phyloP scores from a whole-genome alignment of 2,888 invertebrate species.

The Oxycera nigricornis region DNA sequence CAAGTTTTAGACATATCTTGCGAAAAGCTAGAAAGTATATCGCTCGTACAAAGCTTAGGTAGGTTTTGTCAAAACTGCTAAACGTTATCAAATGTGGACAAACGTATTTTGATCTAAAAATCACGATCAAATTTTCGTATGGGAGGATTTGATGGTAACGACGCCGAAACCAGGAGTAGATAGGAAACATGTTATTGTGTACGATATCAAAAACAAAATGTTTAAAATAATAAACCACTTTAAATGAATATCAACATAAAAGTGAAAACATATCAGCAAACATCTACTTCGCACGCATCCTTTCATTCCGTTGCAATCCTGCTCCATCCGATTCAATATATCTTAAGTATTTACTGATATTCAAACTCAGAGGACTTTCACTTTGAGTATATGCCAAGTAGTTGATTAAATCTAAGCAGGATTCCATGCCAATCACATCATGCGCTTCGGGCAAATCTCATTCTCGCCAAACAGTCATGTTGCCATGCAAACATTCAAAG shows the following conservation, averaged over 20 bases:
- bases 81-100: no score
- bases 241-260: not conserved
- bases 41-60: no score
- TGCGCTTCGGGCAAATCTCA: conserved; percentile 32
- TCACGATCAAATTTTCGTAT: no score
- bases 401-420: conserved; percentile 35
- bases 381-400: no score
- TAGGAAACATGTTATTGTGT: no score
- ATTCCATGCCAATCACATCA: conserved; percentile 42
- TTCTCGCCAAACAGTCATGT: not conserved
- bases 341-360: not conserved
- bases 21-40: no score
- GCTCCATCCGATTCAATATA: not conserved
- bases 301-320: conserved; percentile 22
- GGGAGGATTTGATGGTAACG: no score
- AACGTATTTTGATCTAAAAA: no score
- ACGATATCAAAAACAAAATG: not conserved
- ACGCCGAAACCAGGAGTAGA: no score
- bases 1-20: no score
- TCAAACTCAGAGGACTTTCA: no score
- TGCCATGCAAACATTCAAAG: conserved; percentile 46
- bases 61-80: no score
- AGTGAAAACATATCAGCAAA: not conserved
- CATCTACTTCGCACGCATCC: not conserved
- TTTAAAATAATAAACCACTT: not conserved